Conservation (phyloP, 2,797 vertebrate genomes). For the Brachyalestes nurse region DNA sequence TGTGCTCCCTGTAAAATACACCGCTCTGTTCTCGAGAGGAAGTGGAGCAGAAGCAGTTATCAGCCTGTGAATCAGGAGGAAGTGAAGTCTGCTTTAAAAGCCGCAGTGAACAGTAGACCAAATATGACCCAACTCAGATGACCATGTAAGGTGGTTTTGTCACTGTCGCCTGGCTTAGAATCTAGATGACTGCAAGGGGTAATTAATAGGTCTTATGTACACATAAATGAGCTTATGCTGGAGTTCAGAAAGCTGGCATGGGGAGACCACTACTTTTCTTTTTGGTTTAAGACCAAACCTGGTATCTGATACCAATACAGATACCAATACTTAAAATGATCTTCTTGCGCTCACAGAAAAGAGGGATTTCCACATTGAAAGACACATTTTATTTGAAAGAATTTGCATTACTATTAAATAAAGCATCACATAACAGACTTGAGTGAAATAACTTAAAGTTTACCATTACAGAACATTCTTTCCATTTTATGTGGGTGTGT, state of each 20-base stretch:
- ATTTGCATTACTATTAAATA: too few relatives aligned
- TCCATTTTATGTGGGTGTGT: too few relatives aligned
- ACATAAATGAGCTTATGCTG: neutral
- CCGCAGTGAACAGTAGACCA: slow-evolving; percentile 66
- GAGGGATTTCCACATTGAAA: too few relatives aligned
- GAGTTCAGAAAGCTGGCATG: neutral
- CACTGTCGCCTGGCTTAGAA: neutral
- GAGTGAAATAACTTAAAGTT: too few relatives aligned
- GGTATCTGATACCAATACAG: too few relatives aligned
- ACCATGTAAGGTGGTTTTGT: slow-evolving; percentile 33
- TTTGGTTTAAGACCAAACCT: too few relatives aligned
- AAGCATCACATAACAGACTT: too few relatives aligned
- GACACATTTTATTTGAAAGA: too few relatives aligned
- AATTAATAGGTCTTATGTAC: neutral
- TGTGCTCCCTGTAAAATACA: neutral
- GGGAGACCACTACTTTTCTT: too few relatives aligned
- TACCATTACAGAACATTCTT: too few relatives aligned
- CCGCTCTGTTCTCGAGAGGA: slow-evolving; percentile 25
- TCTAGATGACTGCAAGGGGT: neutral
- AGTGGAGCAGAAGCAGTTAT: slow-evolving; percentile 20
- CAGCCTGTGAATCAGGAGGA: slow-evolving; percentile 75
- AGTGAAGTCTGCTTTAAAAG: slow-evolving; percentile 76
- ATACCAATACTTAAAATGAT: too few relatives aligned
- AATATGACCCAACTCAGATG: slow-evolving; percentile 20
- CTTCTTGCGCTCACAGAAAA: too few relatives aligned